These are phyloP conservation scores for Deroptyus accipitrinus DNA, from an alignment of 2,113 vertebrate genomes.

Conservation along the genomic window DNA sequence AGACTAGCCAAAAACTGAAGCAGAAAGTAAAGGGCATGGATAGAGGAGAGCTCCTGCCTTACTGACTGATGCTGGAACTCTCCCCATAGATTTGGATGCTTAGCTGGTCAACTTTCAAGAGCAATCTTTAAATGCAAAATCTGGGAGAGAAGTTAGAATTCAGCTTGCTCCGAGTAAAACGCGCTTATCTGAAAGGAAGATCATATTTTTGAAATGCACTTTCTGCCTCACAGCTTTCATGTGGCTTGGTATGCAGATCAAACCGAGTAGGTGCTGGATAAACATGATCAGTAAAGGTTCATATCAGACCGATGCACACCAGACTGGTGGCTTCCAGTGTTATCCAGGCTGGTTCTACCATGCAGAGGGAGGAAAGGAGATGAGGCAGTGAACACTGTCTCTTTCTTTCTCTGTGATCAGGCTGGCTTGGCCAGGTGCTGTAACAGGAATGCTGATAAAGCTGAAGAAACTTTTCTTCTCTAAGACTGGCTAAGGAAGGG, in stretches of 20 bases:
- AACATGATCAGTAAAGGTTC: slow-evolving; percentile 49
- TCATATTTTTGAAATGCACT: slow-evolving; percentile 60
- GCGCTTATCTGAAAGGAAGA: slow-evolving; percentile 58
- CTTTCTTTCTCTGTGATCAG: neutral
- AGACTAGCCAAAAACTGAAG: neutral
- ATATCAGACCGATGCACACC: slow-evolving; percentile 29
- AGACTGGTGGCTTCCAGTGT: slow-evolving; percentile 31
- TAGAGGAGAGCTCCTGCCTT: neutral
- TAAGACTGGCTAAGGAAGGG: neutral
- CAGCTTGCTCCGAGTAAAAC: slow-evolving; percentile 10
- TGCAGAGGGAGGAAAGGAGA: slow-evolving; percentile 45
- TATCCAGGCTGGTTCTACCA: slow-evolving; percentile 19
- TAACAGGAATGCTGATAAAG: slow-evolving; percentile 15
- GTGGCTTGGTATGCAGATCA: slow-evolving; percentile 27
- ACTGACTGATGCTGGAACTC: neutral
- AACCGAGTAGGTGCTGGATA: slow-evolving; percentile 28
- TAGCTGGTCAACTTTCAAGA: slow-evolving; percentile 63
- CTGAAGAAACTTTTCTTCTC: slow-evolving; percentile 38
- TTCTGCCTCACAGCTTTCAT: slow-evolving; percentile 63
- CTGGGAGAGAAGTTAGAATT: slow-evolving; percentile 44
- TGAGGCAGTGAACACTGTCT: slow-evolving; percentile 1
- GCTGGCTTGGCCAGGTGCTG: slow-evolving; percentile 6
- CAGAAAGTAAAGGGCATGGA: neutral
- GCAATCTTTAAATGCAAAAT: slow-evolving; percentile 54
- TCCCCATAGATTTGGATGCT: neutral